Evolutionary conservation across 1,140 invertebrate species (phyloP).

Genomic region (Campoletis sonorensis): DNA sequence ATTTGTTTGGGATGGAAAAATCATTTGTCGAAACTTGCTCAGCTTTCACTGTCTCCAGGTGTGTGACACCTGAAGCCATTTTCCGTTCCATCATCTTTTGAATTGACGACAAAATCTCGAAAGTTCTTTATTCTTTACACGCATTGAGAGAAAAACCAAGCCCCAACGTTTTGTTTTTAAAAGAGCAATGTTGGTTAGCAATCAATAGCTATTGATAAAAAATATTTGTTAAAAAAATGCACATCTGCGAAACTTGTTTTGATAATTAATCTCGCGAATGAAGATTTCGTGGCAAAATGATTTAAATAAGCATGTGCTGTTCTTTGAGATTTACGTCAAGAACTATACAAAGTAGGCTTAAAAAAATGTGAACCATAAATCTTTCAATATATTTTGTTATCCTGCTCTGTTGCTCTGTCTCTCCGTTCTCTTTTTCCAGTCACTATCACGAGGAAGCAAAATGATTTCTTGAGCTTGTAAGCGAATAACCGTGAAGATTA

Average conservation of each 20-base stretch:
- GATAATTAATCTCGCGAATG: neutral
- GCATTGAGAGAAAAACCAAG: neutral
- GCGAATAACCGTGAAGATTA: constrained; percentile 7
- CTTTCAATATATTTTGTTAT: neutral
- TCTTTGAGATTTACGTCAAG: neutral
- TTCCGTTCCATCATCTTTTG: too few relatives aligned
- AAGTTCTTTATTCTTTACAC: too few relatives aligned
- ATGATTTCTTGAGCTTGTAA: neutral
- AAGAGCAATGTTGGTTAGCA: neutral
- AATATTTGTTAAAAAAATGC: neutral
- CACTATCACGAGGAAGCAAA: neutral
- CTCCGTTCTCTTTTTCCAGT: neutral
- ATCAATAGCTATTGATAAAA: neutral
- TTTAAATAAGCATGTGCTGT: neutral
- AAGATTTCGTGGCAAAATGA: neutral
- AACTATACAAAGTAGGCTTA: neutral
- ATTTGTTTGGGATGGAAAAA: too few relatives aligned
- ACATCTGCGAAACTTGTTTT: neutral
- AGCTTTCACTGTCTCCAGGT: too few relatives aligned
- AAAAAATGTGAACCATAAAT: neutral
- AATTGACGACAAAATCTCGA: too few relatives aligned
- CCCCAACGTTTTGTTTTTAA: neutral
- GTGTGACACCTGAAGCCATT: too few relatives aligned
- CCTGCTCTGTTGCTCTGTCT: neutral
- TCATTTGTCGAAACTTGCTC: too few relatives aligned